Percentiles rank a stretch among this genome's conserved stretches.
phyloP scores from a whole-genome alignment of 2,888 invertebrate genomes.

The Oscheius myriophilus region DNA sequence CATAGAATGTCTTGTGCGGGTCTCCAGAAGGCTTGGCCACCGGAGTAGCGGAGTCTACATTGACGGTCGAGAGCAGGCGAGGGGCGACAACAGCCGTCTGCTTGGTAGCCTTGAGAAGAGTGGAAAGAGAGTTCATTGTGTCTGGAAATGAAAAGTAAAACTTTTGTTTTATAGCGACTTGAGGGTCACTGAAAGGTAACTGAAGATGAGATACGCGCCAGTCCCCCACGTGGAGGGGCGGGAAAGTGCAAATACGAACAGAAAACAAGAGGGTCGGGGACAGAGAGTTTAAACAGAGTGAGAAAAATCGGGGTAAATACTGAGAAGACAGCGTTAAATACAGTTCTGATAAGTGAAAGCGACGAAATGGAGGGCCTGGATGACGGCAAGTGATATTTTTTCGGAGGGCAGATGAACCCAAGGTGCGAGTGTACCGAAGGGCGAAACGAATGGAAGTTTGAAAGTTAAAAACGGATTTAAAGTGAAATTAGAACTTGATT shows the following conservation, averaged over 20 bases:
- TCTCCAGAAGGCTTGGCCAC: conserved; percentile 4
- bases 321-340: background rate
- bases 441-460: too few relatives aligned
- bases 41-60: background rate
- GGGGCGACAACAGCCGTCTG: conserved; percentile 18
- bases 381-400: too few relatives aligned
- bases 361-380: too few relatives aligned
- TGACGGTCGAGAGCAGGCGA: conserved; percentile 15
- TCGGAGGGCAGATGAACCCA: too few relatives aligned
- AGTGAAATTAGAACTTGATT: too few relatives aligned
- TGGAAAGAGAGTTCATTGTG: conserved; percentile 24
- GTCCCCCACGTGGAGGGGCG: conserved; percentile 17
- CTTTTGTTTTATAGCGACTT: too few relatives aligned
- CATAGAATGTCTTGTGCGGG: conserved; percentile 26
- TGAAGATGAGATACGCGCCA: too few relatives aligned
- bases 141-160: background rate
- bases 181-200: too few relatives aligned
- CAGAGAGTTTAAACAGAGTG: conserved; percentile 12
- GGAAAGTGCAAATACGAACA: conserved; percentile 7
- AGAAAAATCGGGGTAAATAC: conserved; percentile 8
- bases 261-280: background rate
- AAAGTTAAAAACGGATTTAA: too few relatives aligned
- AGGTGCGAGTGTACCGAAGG: too few relatives aligned
- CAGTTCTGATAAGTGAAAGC: too few relatives aligned
- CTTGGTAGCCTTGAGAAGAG: conserved; percentile 20